A percentile compares a stretch with the other conserved stretches of the same genome.
phyloP scores from a whole-genome alignment of 2,113 vertebrate species.

The Capricornis sumatraensis region DNA sequence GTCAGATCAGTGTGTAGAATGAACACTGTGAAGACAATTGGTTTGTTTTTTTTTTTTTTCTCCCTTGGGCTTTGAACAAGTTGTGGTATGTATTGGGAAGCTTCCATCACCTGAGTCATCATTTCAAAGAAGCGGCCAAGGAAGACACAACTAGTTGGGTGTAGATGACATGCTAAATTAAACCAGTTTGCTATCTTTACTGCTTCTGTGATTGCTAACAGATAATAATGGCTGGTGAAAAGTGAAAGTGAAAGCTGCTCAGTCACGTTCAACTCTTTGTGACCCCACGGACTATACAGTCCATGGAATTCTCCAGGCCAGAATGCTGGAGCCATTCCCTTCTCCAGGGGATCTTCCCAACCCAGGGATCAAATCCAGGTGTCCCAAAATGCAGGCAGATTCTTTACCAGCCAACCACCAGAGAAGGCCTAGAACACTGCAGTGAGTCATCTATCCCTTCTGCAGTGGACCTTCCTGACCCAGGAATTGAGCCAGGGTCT shows the following conservation, averaged over 20 bases:
- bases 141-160: not conserved
- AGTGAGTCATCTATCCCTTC: not conserved
- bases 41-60: not conserved
- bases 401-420: not conserved
- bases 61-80: not conserved
- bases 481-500: not conserved
- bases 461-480: fast-evolving
- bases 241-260: not conserved
- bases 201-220: not conserved
- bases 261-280: not conserved
- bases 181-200: not conserved
- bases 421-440: not conserved
- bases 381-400: not conserved
- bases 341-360: not conserved
- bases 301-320: not conserved
- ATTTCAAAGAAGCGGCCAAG: not conserved
- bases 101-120: not conserved
- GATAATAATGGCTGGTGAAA: not conserved
- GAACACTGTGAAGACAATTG: not conserved
- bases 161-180: not conserved
- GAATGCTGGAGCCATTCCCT: not conserved
- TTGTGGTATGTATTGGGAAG: not conserved
- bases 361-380: not conserved
- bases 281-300: not conserved
- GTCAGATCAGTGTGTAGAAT: not conserved